phyloP scores from a whole-genome alignment of 2,888 invertebrate genomes.

The Gerris lacustris region DNA sequence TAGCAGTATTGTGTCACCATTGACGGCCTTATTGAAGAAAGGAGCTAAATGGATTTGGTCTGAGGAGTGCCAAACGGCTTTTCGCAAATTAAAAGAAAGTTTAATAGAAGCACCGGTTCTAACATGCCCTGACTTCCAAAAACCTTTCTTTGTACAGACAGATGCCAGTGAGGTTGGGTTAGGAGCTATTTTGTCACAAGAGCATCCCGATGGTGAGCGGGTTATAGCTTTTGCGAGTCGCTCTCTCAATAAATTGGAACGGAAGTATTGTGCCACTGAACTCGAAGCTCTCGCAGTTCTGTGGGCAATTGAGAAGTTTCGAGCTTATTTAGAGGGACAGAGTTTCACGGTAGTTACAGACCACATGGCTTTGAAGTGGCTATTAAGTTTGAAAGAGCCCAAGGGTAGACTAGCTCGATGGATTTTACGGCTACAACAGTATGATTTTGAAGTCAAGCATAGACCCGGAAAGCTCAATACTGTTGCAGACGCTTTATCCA shows the following conservation, averaged over 20 bases:
- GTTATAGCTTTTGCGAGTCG: no score
- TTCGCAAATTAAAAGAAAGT: neutral
- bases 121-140: no score
- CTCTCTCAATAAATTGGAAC: no score
- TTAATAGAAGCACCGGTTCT: no score
- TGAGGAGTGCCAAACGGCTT: conserved; percentile 23
- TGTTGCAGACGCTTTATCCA: conserved; percentile 12
- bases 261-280: no score
- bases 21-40: conserved; percentile 25
- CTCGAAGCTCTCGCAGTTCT: no score
- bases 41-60: conserved; percentile 17
- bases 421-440: no score
- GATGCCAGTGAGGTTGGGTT: no score
- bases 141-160: no score
- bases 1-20: conserved; percentile 22
- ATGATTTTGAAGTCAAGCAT: neutral
- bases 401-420: no score
- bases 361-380: conserved; percentile 28
- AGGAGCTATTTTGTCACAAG: no score
- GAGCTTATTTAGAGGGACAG: conserved; percentile 29
- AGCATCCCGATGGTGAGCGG: no score
- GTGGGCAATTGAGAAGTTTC: conserved; percentile 22
- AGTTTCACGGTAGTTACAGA: conserved; percentile 31
- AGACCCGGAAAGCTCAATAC: conserved; percentile 12
- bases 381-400: conserved; percentile 15